Evolutionary conservation across 2,888 invertebrate species (phyloP).

Genomic region (Adineta ricciae): DNA sequence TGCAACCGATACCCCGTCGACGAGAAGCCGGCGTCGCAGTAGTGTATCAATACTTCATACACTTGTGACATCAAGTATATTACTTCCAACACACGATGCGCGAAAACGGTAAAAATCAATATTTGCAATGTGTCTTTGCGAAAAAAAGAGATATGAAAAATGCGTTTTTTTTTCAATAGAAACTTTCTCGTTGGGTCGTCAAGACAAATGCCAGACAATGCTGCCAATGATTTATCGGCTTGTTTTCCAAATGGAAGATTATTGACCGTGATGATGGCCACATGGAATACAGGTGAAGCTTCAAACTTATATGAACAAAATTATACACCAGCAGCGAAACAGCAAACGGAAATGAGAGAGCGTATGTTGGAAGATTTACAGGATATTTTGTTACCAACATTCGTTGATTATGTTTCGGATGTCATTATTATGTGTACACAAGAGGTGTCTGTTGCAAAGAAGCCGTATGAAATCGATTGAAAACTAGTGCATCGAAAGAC

Average conservation of each 20-base stretch:
- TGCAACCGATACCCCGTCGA: not conserved
- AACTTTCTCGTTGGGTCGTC: slow-evolving; percentile 4
- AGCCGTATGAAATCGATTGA: not conserved
- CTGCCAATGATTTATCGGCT: not conserved
- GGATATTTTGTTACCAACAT: slow-evolving; percentile 26
- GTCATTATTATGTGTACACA: slow-evolving; percentile 32
- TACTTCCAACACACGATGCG: not conserved
- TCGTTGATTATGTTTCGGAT: slow-evolving; percentile 26
- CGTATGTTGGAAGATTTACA: slow-evolving; percentile 14
- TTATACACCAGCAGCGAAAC: not conserved
- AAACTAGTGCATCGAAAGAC: not conserved
- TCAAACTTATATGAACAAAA: slow-evolving; percentile 6
- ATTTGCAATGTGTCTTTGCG: not conserved
- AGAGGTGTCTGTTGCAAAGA: slow-evolving; percentile 14
- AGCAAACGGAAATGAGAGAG: not conserved
- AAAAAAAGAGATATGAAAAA: not conserved
- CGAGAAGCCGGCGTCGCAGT: not conserved
- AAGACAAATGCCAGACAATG: not conserved
- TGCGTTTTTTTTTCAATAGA: not conserved
- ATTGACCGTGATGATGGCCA: slow-evolving; percentile 23
- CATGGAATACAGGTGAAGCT: slow-evolving; percentile 32
- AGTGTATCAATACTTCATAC: not conserved
- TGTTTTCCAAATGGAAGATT: slow-evolving; percentile 12
- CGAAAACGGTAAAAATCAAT: not conserved
- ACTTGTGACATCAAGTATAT: not conserved